These are phyloP conservation scores for Plotosus lineatus DNA, from an alignment of 2,113 vertebrate species.

Conservation along the genomic window DNA sequence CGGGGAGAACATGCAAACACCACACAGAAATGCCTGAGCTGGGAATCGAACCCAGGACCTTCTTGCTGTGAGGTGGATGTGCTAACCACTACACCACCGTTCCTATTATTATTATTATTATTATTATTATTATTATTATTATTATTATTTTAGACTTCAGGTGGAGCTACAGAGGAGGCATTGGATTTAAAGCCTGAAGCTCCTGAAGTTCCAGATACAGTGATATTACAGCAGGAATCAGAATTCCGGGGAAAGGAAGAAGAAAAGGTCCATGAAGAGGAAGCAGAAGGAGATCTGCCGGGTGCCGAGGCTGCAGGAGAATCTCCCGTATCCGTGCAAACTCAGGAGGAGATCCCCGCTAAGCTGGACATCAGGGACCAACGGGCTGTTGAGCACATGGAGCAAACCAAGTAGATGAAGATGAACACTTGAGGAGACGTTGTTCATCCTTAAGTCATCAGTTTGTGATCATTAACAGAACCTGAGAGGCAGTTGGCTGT, in stretches of 20 bases:
- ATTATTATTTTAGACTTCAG: constrained; percentile 8
- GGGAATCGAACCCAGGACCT: no score
- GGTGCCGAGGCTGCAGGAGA: constrained; percentile 7
- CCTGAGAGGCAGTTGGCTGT: constrained; percentile 31
- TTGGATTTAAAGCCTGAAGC: constrained; percentile 36
- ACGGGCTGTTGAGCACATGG: neutral
- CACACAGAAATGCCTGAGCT: no score
- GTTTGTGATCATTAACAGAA: neutral
- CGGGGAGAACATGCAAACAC: no score
- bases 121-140: neutral
- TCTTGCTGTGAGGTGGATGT: no score
- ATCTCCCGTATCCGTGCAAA: constrained; percentile 4
- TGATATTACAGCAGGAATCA: constrained; percentile 46
- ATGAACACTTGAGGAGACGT: neutral
- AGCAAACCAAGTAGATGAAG: constrained; percentile 5
- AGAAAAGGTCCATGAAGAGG: neutral
- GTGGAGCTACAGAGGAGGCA: constrained; percentile 18
- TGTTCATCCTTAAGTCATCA: constrained; percentile 1
- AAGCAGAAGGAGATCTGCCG: neutral
- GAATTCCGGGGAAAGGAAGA: constrained; percentile 36
- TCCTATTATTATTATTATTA: neutral
- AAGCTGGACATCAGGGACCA: constrained; percentile 29
- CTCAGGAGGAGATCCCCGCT: constrained; percentile 23
- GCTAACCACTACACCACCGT: no score
- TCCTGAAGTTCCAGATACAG: constrained; percentile 35